Percentiles rank a stretch among this genome's conserved stretches.
Evolutionary conservation across 2,888 invertebrate species (phyloP).

Genomic region (Rotaria socialis): DNA sequence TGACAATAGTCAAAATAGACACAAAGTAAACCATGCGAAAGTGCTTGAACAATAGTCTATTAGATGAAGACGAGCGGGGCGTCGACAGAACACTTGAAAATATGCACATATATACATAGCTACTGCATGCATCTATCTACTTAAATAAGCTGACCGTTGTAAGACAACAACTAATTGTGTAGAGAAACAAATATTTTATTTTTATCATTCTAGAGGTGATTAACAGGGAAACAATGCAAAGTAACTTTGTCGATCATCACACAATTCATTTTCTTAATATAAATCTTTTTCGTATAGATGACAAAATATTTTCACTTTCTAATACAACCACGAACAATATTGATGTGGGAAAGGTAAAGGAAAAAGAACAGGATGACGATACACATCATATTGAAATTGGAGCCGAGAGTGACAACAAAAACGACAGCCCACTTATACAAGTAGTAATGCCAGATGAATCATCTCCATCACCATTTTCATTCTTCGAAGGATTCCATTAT

Average conservation of each 20-base stretch:
- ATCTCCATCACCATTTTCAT: neutral
- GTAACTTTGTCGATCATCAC: neutral
- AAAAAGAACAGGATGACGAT: neutral
- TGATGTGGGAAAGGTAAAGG: neutral
- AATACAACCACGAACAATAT: neutral
- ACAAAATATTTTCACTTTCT: neutral
- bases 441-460: neutral
- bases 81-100: conserved; percentile 19
- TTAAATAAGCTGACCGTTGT: neutral
- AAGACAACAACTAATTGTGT: neutral
- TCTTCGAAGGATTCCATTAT: neutral
- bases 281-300: neutral
- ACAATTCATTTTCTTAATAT: neutral
- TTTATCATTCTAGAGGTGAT: neutral
- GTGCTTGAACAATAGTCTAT: conserved; percentile 26
- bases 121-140: neutral
- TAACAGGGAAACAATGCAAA: neutral
- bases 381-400: neutral
- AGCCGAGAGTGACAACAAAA: neutral
- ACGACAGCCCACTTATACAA: neutral
- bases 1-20: conserved; percentile 26
- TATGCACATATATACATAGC: neutral
- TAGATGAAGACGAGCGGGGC: conserved; percentile 18
- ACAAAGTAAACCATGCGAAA: neutral
- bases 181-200: neutral